Base-by-base conservation (phyloP, 2,888 invertebrate species). In the Tetropium fuscum region DNA sequence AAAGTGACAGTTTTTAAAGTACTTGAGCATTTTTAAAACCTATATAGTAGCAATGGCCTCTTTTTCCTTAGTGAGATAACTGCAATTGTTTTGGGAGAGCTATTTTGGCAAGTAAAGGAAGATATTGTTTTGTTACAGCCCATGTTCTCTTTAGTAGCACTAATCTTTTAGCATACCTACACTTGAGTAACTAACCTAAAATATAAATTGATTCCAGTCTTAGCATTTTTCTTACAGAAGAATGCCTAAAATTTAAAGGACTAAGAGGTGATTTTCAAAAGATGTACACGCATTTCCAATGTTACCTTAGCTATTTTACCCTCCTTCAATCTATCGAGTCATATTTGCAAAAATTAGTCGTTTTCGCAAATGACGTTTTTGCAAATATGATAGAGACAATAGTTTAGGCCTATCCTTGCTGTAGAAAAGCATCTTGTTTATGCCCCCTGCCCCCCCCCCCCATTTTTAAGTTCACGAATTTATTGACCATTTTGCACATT, bases 271-370 rank as follows among this genome's bases (percentile, higher is more conserved):
- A 73, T 72, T 69, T 70, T 62, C 61, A 64, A 69, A 72, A 62
- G 68, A 73, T 62, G 63, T 71, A 75, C 72, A 77, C 75, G 79
- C 82, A 82, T 82, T 82, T 82, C 82, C 82, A 82, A 82, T 82
- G 82, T 81, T 80, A 81, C 82, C 82, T 82, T 81, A 76, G 77
- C 80, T 81, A 80, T 71, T n/a, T 65, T 59, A 55, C 64, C 63
- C 67, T 54, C 65, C 40, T 59, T 51, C 51, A 60, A 57, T 59
- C 59, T 53, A 30, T 58, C 53, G 53, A 49, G 66, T 63, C 69
- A 73, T 73, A 71, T 73, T 74, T 72, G 74, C 70, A 64, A 70
- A 69, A 66, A 60, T 25, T 44, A 27, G 10, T 43, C n/a, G 41
- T 41, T 32, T n/a, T 15, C 30, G 32, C 30, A 20, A 30, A 10